Evolutionary conservation across 2,888 invertebrate species (phyloP).

Genomic region (Drosophila setosimentum): DNA sequence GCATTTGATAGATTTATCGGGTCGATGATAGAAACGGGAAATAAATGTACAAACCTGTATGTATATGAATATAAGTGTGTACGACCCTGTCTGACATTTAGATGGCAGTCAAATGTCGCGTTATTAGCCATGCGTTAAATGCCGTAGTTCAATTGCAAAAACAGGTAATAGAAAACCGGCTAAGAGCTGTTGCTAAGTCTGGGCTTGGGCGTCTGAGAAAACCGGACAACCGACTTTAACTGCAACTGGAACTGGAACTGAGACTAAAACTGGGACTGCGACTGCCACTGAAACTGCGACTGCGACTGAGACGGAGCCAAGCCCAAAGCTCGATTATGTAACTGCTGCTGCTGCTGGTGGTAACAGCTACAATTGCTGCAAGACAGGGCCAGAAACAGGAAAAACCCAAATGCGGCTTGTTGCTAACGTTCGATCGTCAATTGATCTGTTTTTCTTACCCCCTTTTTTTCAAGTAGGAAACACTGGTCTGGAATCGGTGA

Average conservation of each 20-base stretch:
- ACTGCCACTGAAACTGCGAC: constrained; percentile 27
- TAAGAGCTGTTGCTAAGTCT: constrained; percentile 8
- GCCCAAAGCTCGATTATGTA: constrained; percentile 48
- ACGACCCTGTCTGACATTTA: constrained; percentile 55
- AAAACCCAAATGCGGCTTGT: constrained; percentile 37
- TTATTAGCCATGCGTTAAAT: constrained; percentile 31
- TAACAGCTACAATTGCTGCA: constrained; percentile 4
- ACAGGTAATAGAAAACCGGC: constrained; percentile 53
- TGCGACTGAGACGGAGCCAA: constrained; percentile 29
- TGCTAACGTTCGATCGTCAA: constrained; percentile 38
- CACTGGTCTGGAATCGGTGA: constrained; percentile 17
- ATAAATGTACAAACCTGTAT: neutral
- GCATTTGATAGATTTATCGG: constrained; percentile 11
- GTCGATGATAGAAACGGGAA: neutral
- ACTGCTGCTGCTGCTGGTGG: constrained; percentile 8
- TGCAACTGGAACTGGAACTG: constrained; percentile 29
- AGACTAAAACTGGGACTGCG: constrained; percentile 31
- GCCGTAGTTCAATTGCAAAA: constrained; percentile 46
- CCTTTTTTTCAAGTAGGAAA: constrained; percentile 44
- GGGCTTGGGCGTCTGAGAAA: constrained; percentile 28
- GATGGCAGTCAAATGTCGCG: constrained; percentile 16
- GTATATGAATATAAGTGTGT: constrained; percentile 9
- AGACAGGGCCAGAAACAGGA: constrained; percentile 39
- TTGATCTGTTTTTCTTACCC: constrained; percentile 31
- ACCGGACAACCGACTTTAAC: constrained; percentile 34